Evolutionary conservation across 2,113 vertebrate species (phyloP).

Genomic region (Apaloderma vittatum): DNA sequence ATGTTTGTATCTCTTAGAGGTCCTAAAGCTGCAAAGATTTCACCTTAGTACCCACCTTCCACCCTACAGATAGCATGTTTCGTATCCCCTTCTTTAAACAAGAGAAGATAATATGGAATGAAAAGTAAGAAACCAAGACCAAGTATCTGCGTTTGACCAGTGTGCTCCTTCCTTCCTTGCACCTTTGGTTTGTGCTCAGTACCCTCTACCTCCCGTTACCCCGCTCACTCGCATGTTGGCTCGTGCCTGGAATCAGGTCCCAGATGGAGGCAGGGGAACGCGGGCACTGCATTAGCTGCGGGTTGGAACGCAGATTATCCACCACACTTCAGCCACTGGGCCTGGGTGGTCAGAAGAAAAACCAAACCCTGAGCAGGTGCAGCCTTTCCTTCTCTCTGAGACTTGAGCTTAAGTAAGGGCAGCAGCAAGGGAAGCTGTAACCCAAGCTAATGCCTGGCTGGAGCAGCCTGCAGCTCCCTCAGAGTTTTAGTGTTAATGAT

Average conservation of each 20-base stretch:
- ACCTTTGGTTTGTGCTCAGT: not conserved
- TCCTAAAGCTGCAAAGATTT: not conserved
- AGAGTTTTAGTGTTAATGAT: not conserved
- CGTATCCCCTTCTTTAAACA: not conserved
- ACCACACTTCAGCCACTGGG: not conserved
- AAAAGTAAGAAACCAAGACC: not conserved
- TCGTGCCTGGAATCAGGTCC: not conserved
- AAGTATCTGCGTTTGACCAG: not conserved
- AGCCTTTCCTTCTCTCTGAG: not conserved
- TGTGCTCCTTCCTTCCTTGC: not conserved
- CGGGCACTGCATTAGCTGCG: not conserved
- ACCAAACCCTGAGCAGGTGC: not conserved
- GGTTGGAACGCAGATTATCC: not conserved
- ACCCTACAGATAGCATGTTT: not conserved
- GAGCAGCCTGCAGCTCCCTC: not conserved
- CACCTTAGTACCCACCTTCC: not conserved
- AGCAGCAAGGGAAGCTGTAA: not conserved
- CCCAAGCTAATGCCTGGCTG: not conserved
- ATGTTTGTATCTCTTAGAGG: not conserved
- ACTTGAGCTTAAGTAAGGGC: not conserved
- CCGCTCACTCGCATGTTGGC: not conserved
- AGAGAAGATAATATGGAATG: not conserved
- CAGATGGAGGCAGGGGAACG: not conserved
- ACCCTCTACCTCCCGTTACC: not conserved
- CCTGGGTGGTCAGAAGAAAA: not conserved